Conservation (phyloP, 2,888 invertebrate genomes). For the Cacoxenus indagator region DNA sequence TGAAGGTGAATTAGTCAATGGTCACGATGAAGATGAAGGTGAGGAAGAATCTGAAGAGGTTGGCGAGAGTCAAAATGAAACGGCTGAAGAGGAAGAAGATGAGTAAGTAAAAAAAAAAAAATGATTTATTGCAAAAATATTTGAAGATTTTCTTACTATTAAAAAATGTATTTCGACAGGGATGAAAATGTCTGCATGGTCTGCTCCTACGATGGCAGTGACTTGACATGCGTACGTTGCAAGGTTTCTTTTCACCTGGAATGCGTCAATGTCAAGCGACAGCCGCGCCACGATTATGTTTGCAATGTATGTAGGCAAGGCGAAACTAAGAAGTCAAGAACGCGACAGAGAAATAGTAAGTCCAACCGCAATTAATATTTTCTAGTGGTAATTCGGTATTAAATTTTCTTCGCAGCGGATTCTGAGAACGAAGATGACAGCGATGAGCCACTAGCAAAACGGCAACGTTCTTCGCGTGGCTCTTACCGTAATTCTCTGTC, state of each 20-base stretch:
- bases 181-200: conserved; percentile 60
- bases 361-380: neutral
- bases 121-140: neutral
- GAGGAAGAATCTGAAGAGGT: conserved; percentile 40
- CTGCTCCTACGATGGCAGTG: conserved; percentile 65
- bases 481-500: conserved; percentile 57
- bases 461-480: conserved; percentile 50
- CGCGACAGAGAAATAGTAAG: conserved; percentile 45
- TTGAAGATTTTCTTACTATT: too few relatives aligned
- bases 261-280: conserved; percentile 77
- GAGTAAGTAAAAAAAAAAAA: conserved; percentile 29
- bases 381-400: neutral
- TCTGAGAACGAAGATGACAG: conserved; percentile 52
- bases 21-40: conserved; percentile 53
- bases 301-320: conserved; percentile 74
- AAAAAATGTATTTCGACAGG: conserved; percentile 28
- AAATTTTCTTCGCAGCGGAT: neutral
- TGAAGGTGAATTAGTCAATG: conserved; percentile 51
- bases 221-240: conserved; percentile 60
- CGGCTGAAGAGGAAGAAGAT: conserved; percentile 28
- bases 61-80: conserved; percentile 39
- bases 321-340: conserved; percentile 47
- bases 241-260: conserved; percentile 78
- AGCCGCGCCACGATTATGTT: conserved; percentile 76
- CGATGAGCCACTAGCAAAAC: conserved; percentile 57